A percentile compares a stretch with the other conserved stretches of the same genome.
These are phyloP conservation scores for Hypomecis punctinalis DNA, from an alignment of 2,888 invertebrate genomes.

Conservation along the genomic window DNA sequence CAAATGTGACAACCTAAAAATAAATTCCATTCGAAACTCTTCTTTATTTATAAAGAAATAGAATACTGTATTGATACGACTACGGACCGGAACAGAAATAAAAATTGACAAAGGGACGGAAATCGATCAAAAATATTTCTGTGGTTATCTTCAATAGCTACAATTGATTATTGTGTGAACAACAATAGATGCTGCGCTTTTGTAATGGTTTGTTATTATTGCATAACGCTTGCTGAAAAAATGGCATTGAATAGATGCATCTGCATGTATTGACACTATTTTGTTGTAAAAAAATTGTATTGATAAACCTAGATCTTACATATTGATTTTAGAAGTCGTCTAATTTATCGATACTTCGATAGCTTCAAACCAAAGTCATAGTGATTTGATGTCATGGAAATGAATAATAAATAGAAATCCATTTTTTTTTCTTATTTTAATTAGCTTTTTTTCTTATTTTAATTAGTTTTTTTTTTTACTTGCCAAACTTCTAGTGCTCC, in stretches of 20 bases:
- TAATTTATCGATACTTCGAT: no score
- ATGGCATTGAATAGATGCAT: conserved; percentile 7
- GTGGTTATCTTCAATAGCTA: conserved; percentile 37
- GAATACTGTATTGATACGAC: conserved; percentile 23
- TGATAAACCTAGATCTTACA: no score
- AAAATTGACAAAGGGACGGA: conserved; percentile 57
- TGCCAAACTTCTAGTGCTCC: no score
- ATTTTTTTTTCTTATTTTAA: no score
- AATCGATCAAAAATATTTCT: conserved; percentile 52
- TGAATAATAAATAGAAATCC: no score
- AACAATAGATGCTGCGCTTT: conserved; percentile 37
- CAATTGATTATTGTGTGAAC: conserved; percentile 36
- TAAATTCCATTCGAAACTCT: conserved; percentile 35
- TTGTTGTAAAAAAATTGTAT: neutral
- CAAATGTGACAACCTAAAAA: conserved; percentile 65
- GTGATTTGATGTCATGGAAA: no score
- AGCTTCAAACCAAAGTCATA: no score
- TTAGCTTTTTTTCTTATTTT: no score
- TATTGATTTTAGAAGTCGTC: no score
- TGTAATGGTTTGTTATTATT: conserved; percentile 34
- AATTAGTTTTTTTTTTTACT: no score
- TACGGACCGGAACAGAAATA: conserved; percentile 52
- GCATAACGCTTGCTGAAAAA: conserved; percentile 18
- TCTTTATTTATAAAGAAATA: conserved; percentile 38
- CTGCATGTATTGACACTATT: conserved; percentile 12